A percentile compares a stretch with the other conserved stretches of the same genome.
Evolutionary conservation across 2,113 vertebrate genomes (phyloP).

Genomic region (Chionodraco myersi): DNA sequence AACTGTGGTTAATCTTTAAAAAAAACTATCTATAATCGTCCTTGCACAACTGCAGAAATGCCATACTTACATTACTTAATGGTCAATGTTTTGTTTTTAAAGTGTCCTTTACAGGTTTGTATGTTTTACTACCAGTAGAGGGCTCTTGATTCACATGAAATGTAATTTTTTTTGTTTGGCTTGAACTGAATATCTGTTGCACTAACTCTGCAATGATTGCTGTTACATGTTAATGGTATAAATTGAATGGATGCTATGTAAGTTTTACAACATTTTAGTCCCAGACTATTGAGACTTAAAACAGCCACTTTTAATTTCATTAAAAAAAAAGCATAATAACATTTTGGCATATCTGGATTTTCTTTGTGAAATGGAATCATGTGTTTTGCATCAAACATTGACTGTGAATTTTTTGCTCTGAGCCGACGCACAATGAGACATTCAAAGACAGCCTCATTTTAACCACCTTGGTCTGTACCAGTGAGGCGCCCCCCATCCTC

Average conservation of each 20-base stretch:
- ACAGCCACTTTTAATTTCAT: constrained; percentile 46
- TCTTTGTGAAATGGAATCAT: constrained; percentile 45
- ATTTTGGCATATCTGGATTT: constrained; percentile 20
- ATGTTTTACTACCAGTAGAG: constrained; percentile 70
- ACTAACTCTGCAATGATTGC: constrained; percentile 19
- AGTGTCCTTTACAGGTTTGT: constrained; percentile 2
- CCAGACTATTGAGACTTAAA: neutral
- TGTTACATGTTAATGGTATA: constrained; percentile 21
- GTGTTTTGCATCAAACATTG: constrained; percentile 44
- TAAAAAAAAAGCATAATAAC: constrained; percentile 52
- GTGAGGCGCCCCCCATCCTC: neutral
- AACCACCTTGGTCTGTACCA: constrained; percentile 37
- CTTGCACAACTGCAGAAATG: constrained; percentile 6
- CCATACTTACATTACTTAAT: neutral
- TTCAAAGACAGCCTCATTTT: constrained; percentile 70
- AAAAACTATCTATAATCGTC: constrained; percentile 28
- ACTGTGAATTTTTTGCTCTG: constrained; percentile 22
- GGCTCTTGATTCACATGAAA: constrained; percentile 55
- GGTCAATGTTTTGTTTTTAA: constrained; percentile 2
- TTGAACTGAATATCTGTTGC: constrained; percentile 12
- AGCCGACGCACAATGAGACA: constrained; percentile 34
- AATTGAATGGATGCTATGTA: constrained; percentile 14
- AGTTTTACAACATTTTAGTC: constrained; percentile 28
- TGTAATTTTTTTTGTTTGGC: constrained; percentile 14
- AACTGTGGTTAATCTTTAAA: constrained; percentile 8